Conservation (phyloP, 2,888 invertebrate species). For the Hirudinaria manillensis region DNA sequence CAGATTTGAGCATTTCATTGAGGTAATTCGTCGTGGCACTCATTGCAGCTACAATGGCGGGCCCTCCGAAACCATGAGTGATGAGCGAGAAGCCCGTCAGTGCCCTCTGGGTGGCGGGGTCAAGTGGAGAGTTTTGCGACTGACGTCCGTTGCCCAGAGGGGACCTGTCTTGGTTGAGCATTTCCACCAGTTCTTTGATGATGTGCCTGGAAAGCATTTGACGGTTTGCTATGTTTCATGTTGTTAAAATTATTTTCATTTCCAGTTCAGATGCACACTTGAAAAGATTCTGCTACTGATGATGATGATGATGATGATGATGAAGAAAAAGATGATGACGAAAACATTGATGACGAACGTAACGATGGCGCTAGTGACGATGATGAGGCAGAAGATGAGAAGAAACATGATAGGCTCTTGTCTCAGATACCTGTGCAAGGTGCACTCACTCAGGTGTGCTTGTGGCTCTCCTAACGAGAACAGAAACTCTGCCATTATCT, state of each 20-base stretch:
- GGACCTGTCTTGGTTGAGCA: slow-evolving; percentile 91
- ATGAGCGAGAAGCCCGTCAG: slow-evolving; percentile 75
- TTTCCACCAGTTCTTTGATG: slow-evolving; percentile 93
- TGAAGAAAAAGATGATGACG: too few relatives aligned
- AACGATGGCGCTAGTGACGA: not conserved
- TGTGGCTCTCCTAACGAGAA: too few relatives aligned
- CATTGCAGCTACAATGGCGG: slow-evolving; percentile 91
- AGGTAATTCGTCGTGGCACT: slow-evolving; percentile 94
- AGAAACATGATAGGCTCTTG: too few relatives aligned
- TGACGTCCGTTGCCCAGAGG: slow-evolving; percentile 89
- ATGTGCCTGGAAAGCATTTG: slow-evolving; percentile 56
- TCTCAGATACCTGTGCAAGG: too few relatives aligned
- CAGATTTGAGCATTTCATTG: slow-evolving; percentile 88
- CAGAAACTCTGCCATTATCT: too few relatives aligned
- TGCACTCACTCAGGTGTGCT: too few relatives aligned
- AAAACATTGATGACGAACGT: not conserved
- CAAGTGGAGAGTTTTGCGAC: slow-evolving; percentile 1
- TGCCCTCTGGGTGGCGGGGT: slow-evolving; percentile 24
- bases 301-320: too few relatives aligned
- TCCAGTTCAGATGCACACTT: not conserved
- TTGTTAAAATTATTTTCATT: not conserved
- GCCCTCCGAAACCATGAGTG: slow-evolving; percentile 96
- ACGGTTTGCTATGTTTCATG: not conserved
- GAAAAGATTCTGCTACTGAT: not conserved
- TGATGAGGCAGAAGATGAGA: not conserved